phyloP scores from a whole-genome alignment of 2,797 vertebrate species.

The Poeciliopsis paucimaculata region DNA sequence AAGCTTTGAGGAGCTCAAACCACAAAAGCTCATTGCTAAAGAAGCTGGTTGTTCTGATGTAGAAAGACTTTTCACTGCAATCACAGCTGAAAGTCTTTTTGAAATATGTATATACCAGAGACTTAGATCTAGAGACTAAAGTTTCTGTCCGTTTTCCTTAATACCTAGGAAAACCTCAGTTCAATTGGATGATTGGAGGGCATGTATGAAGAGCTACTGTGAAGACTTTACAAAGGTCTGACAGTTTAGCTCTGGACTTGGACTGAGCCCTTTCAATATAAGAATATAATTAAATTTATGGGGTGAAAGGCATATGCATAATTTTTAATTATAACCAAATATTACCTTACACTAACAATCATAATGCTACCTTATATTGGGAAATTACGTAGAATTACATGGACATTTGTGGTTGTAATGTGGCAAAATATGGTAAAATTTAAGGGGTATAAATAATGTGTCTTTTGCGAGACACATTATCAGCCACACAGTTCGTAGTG shows the following conservation, averaged over 20 bases:
- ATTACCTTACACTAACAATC: background rate
- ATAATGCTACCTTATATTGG: background rate
- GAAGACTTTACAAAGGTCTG: background rate
- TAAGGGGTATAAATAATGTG: background rate
- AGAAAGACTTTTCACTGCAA: background rate
- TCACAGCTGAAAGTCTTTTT: background rate
- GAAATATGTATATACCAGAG: background rate
- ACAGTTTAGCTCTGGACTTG: background rate
- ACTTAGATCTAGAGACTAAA: background rate
- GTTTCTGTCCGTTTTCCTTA: background rate
- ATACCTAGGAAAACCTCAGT: background rate
- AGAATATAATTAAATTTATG: background rate
- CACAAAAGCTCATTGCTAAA: no score
- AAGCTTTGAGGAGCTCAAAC: no score
- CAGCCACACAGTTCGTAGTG: constrained; percentile 8
- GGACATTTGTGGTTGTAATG: background rate
- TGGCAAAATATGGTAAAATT: background rate
- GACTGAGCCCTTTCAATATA: background rate
- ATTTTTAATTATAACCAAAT: background rate
- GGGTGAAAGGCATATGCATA: background rate
- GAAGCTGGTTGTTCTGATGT: no score
- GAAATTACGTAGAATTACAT: background rate
- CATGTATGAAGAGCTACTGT: background rate
- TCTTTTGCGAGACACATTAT: background rate
- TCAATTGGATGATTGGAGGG: background rate